Evolutionary conservation across 2,888 invertebrate genomes (phyloP).

Genomic region (Micoletzkya japonica): DNA sequence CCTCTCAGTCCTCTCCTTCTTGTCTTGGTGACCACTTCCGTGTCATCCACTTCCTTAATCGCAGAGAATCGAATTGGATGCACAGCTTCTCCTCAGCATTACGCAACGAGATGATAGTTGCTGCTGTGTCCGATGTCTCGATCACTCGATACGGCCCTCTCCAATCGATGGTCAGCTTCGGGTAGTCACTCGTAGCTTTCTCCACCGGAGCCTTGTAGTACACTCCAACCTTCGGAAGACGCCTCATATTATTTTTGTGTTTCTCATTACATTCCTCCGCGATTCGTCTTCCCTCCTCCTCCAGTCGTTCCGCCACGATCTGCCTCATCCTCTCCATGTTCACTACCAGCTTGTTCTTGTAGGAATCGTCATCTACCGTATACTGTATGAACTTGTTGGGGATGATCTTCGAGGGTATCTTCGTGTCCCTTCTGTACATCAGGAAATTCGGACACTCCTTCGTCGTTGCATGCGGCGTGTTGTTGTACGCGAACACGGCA

Average conservation of each 20-base stretch:
- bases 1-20: neutral
- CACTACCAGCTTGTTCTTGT: neutral
- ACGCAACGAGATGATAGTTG: neutral
- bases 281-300: neutral
- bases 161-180: neutral
- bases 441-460: constrained; percentile 15
- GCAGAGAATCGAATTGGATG: neutral
- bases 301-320: neutral
- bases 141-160: neutral
- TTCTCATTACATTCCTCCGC: neutral
- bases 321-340: neutral
- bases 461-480: constrained; percentile 20
- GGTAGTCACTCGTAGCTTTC: neutral
- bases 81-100: neutral
- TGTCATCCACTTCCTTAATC: neutral
- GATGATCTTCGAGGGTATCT: neutral
- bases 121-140: neutral
- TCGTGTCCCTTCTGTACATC: constrained; percentile 11
- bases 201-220: too few relatives aligned
- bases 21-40: too few relatives aligned
- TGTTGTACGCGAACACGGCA: constrained; percentile 31
- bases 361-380: neutral
- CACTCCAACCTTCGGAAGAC: neutral
- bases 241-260: neutral
- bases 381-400: too few relatives aligned